Evolutionary conservation across 2,797 vertebrate species (phyloP), one percentile per base, ranked within the genome.

Genomic region (Sphaeramia orbicularis): DNA sequence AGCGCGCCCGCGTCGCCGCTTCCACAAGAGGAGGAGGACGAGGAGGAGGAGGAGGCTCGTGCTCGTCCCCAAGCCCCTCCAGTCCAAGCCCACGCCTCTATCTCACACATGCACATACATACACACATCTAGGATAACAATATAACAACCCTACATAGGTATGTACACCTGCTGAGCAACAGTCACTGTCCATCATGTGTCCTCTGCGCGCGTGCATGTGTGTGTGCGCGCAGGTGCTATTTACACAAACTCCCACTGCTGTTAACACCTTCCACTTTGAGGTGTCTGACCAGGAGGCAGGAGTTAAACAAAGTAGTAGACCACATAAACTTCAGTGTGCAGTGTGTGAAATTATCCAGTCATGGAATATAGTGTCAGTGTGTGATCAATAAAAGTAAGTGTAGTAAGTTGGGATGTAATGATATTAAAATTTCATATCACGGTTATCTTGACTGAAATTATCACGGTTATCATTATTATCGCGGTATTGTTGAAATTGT

Each of bases 1-100:
- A 56, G 53, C 86, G 89, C 87, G 89, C 87, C 0, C 87, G 83
- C 88, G 83, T 58, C 19, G 7, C 86, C 88, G 84, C 40, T 36
- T 14, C 50, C 78, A n/a, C 41, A 73, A 24, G 11, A 30, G 47
- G 24, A 15, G 47, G 24, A 30, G 47, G 47, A 49, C 3, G 24
- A 5, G 2, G 65, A 58, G 2, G 65, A 58, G 83, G 80, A 74
- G 79, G 88, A 77, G 65, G 85, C 65, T 72, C 69, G 84, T 57
- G 73, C 77, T 41, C 78, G 63, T 43, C 27, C 61, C 45, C 62
- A 37, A 35, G 36, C 63, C 56, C 55, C 49, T 16, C 15, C 0
- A 2, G 24, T 30, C 50, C 10, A 43, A 11, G 38, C 35, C 65
- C 60, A 77, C 65, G 38, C 54, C 61, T 16, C 83, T 78, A 88